Conservation (phyloP, 1,140 invertebrate species). For the Gonatopus flavifemur region DNA sequence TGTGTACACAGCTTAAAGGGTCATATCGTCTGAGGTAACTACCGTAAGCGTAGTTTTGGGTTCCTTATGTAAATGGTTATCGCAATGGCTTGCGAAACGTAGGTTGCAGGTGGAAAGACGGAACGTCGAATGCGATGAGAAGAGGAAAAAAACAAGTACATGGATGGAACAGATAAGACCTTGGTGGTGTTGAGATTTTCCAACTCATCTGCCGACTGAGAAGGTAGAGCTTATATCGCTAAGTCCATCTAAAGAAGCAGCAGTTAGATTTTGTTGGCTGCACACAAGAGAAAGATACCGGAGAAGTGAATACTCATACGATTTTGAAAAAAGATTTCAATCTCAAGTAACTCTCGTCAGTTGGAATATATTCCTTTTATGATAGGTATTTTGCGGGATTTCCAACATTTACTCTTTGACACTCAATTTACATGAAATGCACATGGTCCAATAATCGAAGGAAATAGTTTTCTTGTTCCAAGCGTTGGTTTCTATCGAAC, state of each 20-base stretch:
- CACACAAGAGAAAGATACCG: constrained; percentile 4
- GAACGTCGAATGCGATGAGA: constrained; percentile 1
- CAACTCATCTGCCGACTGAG: constrained; percentile 25
- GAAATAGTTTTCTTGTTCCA: too few relatives aligned
- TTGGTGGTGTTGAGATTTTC: constrained; percentile 25
- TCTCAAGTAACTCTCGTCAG: too few relatives aligned
- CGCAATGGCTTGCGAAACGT: constrained; percentile 38
- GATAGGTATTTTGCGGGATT: too few relatives aligned
- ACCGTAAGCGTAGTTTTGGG: constrained; percentile 29
- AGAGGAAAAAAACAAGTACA: constrained; percentile 8
- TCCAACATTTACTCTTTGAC: too few relatives aligned
- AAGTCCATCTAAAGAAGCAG: constrained; percentile 25
- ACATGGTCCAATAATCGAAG: too few relatives aligned
- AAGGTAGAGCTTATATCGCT: constrained; percentile 23
- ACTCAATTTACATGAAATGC: too few relatives aligned
- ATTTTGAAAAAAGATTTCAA: constrained; percentile 6
- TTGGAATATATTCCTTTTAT: too few relatives aligned
- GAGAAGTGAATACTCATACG: not conserved
- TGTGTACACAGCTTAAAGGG: too few relatives aligned
- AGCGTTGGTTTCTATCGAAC: too few relatives aligned
- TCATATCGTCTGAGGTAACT: constrained; percentile 30
- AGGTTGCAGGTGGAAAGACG: constrained; percentile 8
- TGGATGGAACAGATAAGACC: constrained; percentile 24
- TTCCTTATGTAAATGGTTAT: constrained; percentile 46
- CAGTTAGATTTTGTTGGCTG: constrained; percentile 36